These are phyloP conservation scores for Drosophila varians DNA, from an alignment of 1,140 invertebrate genomes.

Conservation along the genomic window DNA sequence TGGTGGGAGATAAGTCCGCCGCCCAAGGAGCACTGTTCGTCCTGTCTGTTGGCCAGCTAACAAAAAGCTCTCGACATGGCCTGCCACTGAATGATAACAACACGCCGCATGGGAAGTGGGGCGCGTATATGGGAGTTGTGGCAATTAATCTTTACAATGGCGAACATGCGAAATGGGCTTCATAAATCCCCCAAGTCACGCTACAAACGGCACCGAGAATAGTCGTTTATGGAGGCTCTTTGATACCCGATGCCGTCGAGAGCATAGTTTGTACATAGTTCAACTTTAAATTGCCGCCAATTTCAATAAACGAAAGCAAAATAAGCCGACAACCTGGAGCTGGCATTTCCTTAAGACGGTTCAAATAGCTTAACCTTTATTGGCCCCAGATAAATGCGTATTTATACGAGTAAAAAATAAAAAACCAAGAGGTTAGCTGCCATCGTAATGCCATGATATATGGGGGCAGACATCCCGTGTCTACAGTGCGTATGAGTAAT, in stretches of 20 bases:
- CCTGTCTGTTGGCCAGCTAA: conserved; percentile 42
- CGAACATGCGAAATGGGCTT: conserved; percentile 78
- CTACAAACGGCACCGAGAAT: conserved; percentile 36
- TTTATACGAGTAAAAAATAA: conserved; percentile 27
- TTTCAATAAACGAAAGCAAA: conserved; percentile 1
- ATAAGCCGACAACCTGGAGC: conserved; percentile 1
- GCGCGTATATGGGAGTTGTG: conserved; percentile 41
- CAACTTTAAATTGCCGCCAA: conserved; percentile 48
- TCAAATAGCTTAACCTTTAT: conserved; percentile 26
- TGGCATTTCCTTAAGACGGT: not conserved
- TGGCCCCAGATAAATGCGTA: conserved; percentile 43
- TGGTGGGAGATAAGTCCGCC: conserved; percentile 40
- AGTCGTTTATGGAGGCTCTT: conserved; percentile 14
- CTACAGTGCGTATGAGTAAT: conserved; percentile 76
- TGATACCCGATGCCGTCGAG: conserved; percentile 10
- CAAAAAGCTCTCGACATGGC: conserved; percentile 57
- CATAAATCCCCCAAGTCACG: conserved; percentile 78
- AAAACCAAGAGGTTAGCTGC: conserved; percentile 17
- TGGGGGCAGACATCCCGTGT: conserved; percentile 14
- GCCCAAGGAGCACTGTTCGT: too few relatives aligned
- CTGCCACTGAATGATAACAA: conserved; percentile 78
- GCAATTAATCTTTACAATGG: conserved; percentile 79
- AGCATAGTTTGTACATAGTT: conserved; percentile 17
- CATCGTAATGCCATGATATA: conserved; percentile 70
- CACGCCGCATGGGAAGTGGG: conserved; percentile 57